Evolutionary conservation across 1,140 invertebrate genomes (phyloP), one percentile per base, ranked within the genome.

Genomic region (Lucilia cuprina): DNA sequence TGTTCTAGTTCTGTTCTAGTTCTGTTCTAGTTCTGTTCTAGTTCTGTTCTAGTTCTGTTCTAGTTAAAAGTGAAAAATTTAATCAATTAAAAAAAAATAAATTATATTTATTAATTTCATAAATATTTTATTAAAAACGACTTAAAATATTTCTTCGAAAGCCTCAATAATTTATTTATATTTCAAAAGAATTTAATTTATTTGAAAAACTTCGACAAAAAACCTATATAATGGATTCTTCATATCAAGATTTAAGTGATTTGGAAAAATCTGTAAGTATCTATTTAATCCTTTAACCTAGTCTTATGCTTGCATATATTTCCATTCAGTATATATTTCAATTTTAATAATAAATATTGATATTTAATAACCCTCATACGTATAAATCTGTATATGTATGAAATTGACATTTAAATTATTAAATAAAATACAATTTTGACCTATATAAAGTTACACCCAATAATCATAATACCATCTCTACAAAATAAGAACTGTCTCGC

Each of bases 221-320:
- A 74, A 47, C 65, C 84, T 86, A 86, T 80, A 86, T 88, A 82
- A 75, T 80, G 77, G 77, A 80, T 12, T 50, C 77, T 49, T 80
- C 77, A 50, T 90, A 90, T 85, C 89, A 90, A 85, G 86, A 90
- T 86, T 88, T 90, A 19, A 88, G 84, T 77, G 89, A 89, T 5
- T 85, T 90, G 86, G 89, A 90, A 87, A 90, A 90, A 88, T 90
- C 89, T 85, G 89, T 90, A 88, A 87, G 87, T 86, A 84, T 50
- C 41, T n/a, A 41, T 78, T 8, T 82, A 14, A 77, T 35, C 47
- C 9, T 13, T 19, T 70, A 70, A 21, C n/a, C 65, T 12, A 55
- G 50, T 17, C 7, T 55, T 55, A 30, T 30, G n/a, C n/a, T 30
- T 30, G 25, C 25, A 1, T 30, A 2, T 30, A 30, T 13, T 41